Conservation (phyloP, 2,113 vertebrate species). For the Anoura caudifer region DNA sequence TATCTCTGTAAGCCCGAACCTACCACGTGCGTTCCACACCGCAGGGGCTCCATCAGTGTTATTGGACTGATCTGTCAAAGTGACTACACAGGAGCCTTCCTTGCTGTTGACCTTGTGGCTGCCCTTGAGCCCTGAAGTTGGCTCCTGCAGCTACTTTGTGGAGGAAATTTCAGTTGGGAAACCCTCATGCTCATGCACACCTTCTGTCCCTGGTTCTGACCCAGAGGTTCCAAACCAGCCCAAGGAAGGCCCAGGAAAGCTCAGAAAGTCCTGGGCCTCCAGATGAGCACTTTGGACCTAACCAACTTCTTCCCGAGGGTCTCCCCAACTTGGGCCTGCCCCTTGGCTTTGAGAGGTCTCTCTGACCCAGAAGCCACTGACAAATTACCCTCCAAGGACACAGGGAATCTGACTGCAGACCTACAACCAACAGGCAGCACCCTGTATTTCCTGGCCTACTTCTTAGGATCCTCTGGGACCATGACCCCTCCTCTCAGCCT, state of each 20-base stretch:
- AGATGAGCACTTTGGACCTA: not conserved
- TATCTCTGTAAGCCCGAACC: not conserved
- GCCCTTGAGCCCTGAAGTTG: not conserved
- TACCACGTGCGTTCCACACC: not conserved
- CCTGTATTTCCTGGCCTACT: not conserved
- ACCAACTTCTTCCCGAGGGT: not conserved
- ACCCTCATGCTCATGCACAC: not conserved
- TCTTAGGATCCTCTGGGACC: not conserved
- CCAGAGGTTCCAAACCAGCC: not conserved
- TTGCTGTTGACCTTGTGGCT: not conserved
- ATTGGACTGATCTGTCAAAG: not conserved
- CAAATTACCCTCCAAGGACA: not conserved
- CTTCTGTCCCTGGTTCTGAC: not conserved
- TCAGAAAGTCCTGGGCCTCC: not conserved
- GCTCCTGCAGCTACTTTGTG: not conserved
- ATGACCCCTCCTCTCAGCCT: not conserved
- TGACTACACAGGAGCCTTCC: not conserved
- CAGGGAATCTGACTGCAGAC: not conserved
- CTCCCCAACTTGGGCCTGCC: not conserved
- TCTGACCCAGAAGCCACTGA: not conserved
- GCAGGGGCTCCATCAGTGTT: not conserved
- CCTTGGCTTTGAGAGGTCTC: not conserved
- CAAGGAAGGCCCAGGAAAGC: not conserved
- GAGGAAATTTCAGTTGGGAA: not conserved
- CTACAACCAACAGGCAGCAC: not conserved